A percentile compares a stretch with the other conserved stretches of the same genome.
Evolutionary conservation across 1,140 invertebrate species (phyloP).

Genomic region (Aethina tumida): DNA sequence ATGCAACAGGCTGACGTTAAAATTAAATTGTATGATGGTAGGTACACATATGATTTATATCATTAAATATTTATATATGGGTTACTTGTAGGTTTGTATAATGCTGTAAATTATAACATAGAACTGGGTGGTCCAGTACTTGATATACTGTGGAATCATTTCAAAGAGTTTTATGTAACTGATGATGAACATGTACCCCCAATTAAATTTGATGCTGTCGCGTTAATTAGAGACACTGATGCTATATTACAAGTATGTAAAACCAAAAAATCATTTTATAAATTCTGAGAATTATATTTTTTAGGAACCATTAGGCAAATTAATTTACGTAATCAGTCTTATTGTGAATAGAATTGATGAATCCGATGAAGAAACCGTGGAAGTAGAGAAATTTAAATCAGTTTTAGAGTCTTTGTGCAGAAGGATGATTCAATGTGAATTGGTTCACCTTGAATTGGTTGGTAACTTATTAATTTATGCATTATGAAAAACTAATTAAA

Average conservation of each 20-base stretch:
- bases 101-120: slow-evolving; percentile 36
- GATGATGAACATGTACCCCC: slow-evolving; percentile 37
- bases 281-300: slow-evolving; percentile 8
- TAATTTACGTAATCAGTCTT: slow-evolving; percentile 27
- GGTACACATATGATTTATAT: slow-evolving; percentile 19
- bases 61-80: too few relatives aligned
- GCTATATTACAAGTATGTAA: slow-evolving; percentile 30
- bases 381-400: slow-evolving; percentile 19
- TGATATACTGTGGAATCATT: slow-evolving; percentile 41
- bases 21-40: slow-evolving; percentile 45
- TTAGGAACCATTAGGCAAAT: slow-evolving; percentile 33
- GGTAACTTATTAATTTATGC: slow-evolving; percentile 10
- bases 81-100: slow-evolving; percentile 35
- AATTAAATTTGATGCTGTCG: slow-evolving; percentile 38
- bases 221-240: slow-evolving; percentile 34
- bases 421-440: slow-evolving; percentile 32
- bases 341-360: slow-evolving; percentile 24
- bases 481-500: not conserved
- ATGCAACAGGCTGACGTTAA: slow-evolving; percentile 47
- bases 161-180: slow-evolving; percentile 38
- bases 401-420: slow-evolving; percentile 24
- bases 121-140: slow-evolving; percentile 37
- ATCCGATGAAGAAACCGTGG: slow-evolving; percentile 22
- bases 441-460: slow-evolving; percentile 39
- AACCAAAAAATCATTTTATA: not conserved